Percentiles rank a stretch among this genome's conserved stretches.
These are phyloP conservation scores for Recurvirostra avosetta DNA, from an alignment of 2,113 vertebrate genomes.

Conservation along the genomic window DNA sequence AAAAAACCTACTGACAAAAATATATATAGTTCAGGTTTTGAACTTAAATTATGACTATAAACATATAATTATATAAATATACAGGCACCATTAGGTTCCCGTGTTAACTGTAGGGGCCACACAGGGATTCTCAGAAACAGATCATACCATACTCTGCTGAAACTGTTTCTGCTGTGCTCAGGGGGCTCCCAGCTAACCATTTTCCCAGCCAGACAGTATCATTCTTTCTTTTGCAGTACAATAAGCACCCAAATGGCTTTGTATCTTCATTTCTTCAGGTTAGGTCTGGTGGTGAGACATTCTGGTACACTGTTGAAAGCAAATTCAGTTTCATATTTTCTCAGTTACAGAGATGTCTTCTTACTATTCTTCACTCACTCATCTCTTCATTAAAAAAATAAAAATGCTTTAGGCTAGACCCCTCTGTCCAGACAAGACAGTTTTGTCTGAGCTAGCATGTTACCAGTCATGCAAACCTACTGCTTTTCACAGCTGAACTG, in stretches of 20 bases:
- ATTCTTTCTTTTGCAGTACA: background rate
- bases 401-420: background rate
- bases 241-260: background rate
- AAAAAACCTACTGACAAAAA: slow-evolving; percentile 4
- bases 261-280: background rate
- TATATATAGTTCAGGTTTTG: background rate
- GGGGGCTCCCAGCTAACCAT: background rate
- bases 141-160: background rate
- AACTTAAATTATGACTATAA: slow-evolving; percentile 27
- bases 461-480: background rate
- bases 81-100: slow-evolving; percentile 7
- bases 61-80: background rate
- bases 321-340: background rate
- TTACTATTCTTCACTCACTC: background rate
- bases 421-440: background rate
- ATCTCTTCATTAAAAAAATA: background rate
- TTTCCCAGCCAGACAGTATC: background rate
- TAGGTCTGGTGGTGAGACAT: background rate
- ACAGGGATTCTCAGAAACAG: background rate
- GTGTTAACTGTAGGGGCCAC: background rate
- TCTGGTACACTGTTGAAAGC: background rate
- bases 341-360: background rate
- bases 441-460: background rate
- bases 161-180: background rate
- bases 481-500: background rate